Evolutionary conservation across 2,797 vertebrate species (phyloP), one percentile per base, ranked within the genome.

Genomic region (Lophius americanus): DNA sequence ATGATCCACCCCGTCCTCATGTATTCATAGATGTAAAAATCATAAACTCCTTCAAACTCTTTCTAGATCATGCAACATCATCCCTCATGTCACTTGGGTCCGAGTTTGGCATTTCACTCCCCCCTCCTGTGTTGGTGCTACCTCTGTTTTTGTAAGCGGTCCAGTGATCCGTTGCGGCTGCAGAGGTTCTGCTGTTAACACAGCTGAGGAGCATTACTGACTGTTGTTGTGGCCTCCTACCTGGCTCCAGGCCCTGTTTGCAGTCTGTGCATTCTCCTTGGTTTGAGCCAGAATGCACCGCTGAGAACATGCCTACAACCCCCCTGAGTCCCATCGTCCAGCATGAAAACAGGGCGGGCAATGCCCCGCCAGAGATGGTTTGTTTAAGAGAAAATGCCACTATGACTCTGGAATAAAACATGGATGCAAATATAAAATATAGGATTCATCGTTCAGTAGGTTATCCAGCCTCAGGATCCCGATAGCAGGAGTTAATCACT

Each of bases 151-250:
- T 86, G 87, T 83, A 89, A 90, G 90, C 85, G 88, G 66, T 77
- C 70, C 84, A 90, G 61, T 91, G 92, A 94, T 91, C 92, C 85
- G 52, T 91, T 11, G 56, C 88, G 60, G 53, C 79, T 62, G 75
- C 79, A 76, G 83, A 85, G 85, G 82, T 84, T 85, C 79, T 82
- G 82, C 75, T 93, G 91, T 93, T 92, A 93, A 89, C 89, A 93
- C 93, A 93, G 93, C 91, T 93, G 92, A 93, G 86, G 75, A 73
- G 83, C 80, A 93, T 93, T 93, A 92, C 65, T 55, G 51, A 65
- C 64, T 90, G 87, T 89, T 91, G 86, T 91, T 93, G 41, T 78
- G 84, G 82, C 78, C 62, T 79, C 78, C 82, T 91, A 90, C 90
- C 87, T 88, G 85, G 66, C 85, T 90, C 79, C 81, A 79, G 89